A percentile compares a stretch with the other conserved stretches of the same genome.
phyloP scores from a whole-genome alignment of 2,113 vertebrate genomes.

The Monopterus albus region DNA sequence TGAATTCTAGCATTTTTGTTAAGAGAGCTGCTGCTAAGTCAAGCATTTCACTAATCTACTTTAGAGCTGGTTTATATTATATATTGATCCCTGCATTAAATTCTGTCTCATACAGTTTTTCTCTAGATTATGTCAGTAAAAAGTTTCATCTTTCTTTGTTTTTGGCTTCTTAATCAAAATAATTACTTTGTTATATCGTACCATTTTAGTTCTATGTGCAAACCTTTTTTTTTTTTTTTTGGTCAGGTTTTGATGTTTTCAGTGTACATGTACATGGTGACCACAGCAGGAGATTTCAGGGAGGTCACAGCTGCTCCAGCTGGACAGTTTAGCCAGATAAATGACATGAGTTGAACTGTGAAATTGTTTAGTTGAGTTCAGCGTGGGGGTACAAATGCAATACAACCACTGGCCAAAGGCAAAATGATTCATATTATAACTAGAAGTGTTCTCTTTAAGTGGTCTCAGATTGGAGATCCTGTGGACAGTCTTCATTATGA shows the following conservation, averaged over 20 bases:
- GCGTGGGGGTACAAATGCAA: neutral
- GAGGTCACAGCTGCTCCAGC: neutral
- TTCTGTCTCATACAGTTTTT: neutral
- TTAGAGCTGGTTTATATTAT: neutral
- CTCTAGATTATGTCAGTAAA: neutral
- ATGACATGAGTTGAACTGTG: neutral
- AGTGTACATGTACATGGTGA: neutral
- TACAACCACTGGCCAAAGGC: neutral
- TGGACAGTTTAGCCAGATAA: neutral
- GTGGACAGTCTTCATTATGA: neutral
- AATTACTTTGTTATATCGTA: too few species aligned
- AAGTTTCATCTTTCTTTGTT: too few species aligned
- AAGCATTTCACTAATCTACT: slow-evolving; percentile 6
- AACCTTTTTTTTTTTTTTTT: neutral
- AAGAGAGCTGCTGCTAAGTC: neutral
- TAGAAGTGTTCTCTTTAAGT: neutral
- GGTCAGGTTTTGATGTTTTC: neutral
- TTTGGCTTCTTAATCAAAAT: too few species aligned
- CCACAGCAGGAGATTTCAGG: neutral
- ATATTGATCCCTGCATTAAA: neutral
- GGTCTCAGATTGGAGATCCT: neutral
- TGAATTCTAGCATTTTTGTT: neutral
- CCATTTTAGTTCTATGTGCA: too few species aligned
- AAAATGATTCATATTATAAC: neutral
- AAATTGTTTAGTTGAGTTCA: slow-evolving; percentile 6